Evolutionary conservation across 1,140 invertebrate species (phyloP), one percentile per base, ranked within the genome.

Genomic region (Zaprionus davidi): DNA sequence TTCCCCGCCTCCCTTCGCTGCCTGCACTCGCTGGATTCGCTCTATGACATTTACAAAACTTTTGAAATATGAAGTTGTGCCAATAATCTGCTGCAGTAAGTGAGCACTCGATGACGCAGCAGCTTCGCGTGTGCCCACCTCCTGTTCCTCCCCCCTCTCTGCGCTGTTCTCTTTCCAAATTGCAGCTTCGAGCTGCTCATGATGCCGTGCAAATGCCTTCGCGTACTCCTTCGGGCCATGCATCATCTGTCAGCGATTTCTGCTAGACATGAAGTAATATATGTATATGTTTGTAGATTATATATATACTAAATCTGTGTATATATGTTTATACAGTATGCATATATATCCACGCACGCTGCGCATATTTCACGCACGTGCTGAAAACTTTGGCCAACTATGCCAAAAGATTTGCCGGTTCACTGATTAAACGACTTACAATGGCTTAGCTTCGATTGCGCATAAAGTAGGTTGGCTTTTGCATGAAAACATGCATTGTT

Each of bases 1-100:
- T 31, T 26, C 58, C 24, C 24, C 34, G 12, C 12, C 57, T 22
- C 34, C 31, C 44, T 3, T 31, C 3, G 46, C 41, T 22, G 13
- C 55, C 74, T 46, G 65, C 53, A 44, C 64, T 68, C 64, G 55
- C 71, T 80, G 78, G 65, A 80, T 72, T 53, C 22, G 28, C 41
- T 46, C 41, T 46, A 46, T 71, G 80, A 82, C 80, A 82, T 76
- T 82, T 62, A 72, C 70, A 75, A 82, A 82, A 82, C 58, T 77
- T 82, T 75, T 82, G 74, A 82, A 82, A 82, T 78, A 82, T 78
- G 80, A 82, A 78, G 80, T 71, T 68, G 44, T 71, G 66, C 67
- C 75, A 82, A 82, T 76, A 82, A 75, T 75, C 31, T 53, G 57
- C 24, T 66, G 13, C 53, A 24, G 22, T 56, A 24, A 26, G 26